Conservation (phyloP, 2,888 invertebrate genomes). For the Melikaiella ostensackeni region DNA sequence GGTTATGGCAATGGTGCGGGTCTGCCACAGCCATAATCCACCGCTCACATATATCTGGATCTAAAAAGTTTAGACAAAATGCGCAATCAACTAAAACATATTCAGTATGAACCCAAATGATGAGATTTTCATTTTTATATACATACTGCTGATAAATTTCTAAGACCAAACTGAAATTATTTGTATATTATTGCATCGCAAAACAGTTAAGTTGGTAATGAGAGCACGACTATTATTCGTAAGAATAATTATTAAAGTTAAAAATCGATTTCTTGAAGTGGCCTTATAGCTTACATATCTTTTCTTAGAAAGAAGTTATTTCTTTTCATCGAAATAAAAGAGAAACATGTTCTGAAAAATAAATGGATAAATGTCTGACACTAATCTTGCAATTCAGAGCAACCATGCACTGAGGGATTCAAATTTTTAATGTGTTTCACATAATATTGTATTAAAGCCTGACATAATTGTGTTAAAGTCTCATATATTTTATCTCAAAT, state of each 20-base stretch:
- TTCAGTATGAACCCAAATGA: neutral
- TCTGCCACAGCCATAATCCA: conserved; percentile 48
- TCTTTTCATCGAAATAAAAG: neutral
- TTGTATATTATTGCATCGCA: no score
- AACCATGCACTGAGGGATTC: neutral
- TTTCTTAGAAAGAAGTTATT: neutral
- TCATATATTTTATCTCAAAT: no score
- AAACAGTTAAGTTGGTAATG: neutral
- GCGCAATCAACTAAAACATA: neutral
- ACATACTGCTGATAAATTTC: no score
- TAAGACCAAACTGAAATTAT: no score
- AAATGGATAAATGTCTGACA: conserved; percentile 25
- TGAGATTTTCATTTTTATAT: no score
- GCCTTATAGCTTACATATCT: neutral
- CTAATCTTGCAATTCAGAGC: conserved; percentile 11
- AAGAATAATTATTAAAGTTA: neutral
- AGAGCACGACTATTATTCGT: neutral
- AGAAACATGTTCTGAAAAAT: conserved; percentile 15
- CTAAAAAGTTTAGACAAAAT: neutral
- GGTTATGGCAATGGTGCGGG: conserved; percentile 63
- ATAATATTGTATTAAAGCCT: no score
- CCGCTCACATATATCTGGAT: conserved; percentile 51
- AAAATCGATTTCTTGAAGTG: neutral
- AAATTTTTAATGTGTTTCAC: no score
- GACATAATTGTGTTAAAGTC: no score